Evolutionary conservation across 1,140 invertebrate species (phyloP), one percentile per base, ranked within the genome.

Genomic region (Chionoecetes opilio): DNA sequence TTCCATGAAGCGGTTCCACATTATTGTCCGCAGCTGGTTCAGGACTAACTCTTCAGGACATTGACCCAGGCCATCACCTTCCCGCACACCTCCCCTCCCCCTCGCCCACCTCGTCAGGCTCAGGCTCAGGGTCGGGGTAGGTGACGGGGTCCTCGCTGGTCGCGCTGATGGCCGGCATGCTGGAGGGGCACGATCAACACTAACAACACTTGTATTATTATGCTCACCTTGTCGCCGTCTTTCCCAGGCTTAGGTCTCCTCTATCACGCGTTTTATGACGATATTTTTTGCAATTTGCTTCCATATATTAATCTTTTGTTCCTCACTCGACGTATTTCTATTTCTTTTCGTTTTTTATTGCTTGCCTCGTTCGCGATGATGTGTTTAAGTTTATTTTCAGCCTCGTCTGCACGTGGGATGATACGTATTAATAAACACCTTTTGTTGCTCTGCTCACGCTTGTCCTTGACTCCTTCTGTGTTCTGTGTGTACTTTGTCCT

Each of bases 1-100:
- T 34, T 88, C 85, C 91, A 95, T 95, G 92, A 90, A 93, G 17
- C 53, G 37, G 5, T 35, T 46, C 94, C 94, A 94, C 31, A 91
- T 32, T 2, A 32, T 34, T 5, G 37, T 86, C 82, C 37, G 32
- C 5, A 93, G 14, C 29, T 93, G 41, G 38, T n/a, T 63, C n/a
- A 93, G 32, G 46, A n/a, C 63, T 6, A 75, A 5, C 11, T 75
- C 91, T 31, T 92, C 91, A 31, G 91, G 32, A 11, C 82, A 32
- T 0, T 26, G 35, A 31, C 37, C 41, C 17, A 41, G 53, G 26
- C 29, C 89, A 63, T 41, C 89, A 8, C 46, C n/a, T n/a, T 35
- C 38, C 35, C 17, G 35, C 37, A 29, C 26, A 53, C 8, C 63
- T 26, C 8, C 8, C 11, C 0, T 5, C n/a, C 2, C n/a, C 63